These are phyloP conservation scores for Crocidura indochinensis DNA, from an alignment of 2,797 vertebrate species.

Conservation along the genomic window DNA sequence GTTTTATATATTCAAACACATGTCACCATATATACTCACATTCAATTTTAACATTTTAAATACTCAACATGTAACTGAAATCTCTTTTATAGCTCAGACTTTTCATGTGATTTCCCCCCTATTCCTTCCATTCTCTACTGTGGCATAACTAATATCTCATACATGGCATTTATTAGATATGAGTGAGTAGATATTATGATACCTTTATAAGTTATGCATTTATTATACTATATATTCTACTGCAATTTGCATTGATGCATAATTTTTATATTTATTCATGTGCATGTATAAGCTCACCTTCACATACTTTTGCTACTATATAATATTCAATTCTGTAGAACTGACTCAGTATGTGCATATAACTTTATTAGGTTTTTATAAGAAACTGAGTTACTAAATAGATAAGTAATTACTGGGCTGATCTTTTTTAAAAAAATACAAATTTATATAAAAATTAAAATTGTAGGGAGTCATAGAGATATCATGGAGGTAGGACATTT, in stretches of 20 bases:
- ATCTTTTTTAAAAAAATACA: background rate
- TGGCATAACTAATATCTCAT: background rate
- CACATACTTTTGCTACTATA: background rate
- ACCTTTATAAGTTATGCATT: background rate
- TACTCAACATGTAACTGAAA: background rate
- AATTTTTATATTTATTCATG: background rate
- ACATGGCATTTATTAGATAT: background rate
- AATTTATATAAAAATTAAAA: too few species aligned
- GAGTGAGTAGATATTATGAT: background rate
- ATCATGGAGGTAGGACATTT: too few species aligned
- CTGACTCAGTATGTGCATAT: conserved; percentile 13
- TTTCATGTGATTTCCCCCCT: background rate
- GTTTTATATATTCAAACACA: background rate
- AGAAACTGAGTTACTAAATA: conserved; percentile 55
- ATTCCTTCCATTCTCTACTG: background rate
- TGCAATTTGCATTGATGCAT: background rate
- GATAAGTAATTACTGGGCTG: conserved; percentile 25
- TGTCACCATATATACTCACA: background rate
- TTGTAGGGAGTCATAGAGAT: too few species aligned
- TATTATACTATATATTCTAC: background rate
- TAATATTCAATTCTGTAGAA: conserved; percentile 20
- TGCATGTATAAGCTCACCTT: background rate
- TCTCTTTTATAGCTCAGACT: too few species aligned
- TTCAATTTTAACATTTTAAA: background rate
- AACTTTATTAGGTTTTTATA: conserved; percentile 21